Percentiles rank a stretch among this genome's conserved stretches.
These are phyloP conservation scores for Zaprionus obscuricornis DNA, from an alignment of 2,888 invertebrate genomes.

Conservation along the genomic window DNA sequence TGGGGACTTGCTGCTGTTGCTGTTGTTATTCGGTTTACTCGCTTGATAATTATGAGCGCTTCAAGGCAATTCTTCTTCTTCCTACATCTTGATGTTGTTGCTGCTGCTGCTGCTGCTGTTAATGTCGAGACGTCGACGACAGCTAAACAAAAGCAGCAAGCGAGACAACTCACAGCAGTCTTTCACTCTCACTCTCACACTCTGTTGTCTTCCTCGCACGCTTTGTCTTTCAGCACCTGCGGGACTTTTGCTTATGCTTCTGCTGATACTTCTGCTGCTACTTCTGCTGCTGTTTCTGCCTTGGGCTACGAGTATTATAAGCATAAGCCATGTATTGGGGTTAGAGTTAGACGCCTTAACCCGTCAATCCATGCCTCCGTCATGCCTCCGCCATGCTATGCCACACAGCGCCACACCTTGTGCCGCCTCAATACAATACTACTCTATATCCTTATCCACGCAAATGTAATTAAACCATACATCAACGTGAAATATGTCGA, in stretches of 20 bases:
- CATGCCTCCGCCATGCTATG: not conserved
- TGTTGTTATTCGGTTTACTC: slow-evolving; percentile 19
- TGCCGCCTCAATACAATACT: slow-evolving; percentile 16
- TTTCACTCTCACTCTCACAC: not conserved
- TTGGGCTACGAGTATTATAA: slow-evolving; percentile 34
- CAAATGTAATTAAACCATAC: slow-evolving; percentile 79
- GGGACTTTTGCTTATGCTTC: too few relatives aligned
- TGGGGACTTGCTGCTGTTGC: too few relatives aligned
- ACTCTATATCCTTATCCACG: slow-evolving; percentile 69
- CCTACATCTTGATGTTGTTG: slow-evolving; percentile 57
- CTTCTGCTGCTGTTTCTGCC: not conserved
- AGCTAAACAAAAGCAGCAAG: slow-evolving; percentile 70
- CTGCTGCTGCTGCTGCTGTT: not conserved
- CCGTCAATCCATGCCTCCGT: slow-evolving; percentile 20
- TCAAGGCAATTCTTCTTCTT: slow-evolving; percentile 51
- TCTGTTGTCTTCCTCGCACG: not conserved
- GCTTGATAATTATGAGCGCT: slow-evolving; percentile 72
- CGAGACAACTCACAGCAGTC: slow-evolving; percentile 47
- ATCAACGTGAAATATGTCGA: slow-evolving; percentile 78
- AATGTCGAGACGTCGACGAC: slow-evolving; percentile 54
- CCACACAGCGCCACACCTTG: slow-evolving; percentile 1
- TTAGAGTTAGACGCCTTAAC: slow-evolving; percentile 37
- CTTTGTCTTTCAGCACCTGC: slow-evolving; percentile 8
- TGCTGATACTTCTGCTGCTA: too few relatives aligned
- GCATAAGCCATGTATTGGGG: slow-evolving; percentile 38